Base-by-base conservation (phyloP, 2,113 vertebrate genomes). In the Cebus imitator region DNA sequence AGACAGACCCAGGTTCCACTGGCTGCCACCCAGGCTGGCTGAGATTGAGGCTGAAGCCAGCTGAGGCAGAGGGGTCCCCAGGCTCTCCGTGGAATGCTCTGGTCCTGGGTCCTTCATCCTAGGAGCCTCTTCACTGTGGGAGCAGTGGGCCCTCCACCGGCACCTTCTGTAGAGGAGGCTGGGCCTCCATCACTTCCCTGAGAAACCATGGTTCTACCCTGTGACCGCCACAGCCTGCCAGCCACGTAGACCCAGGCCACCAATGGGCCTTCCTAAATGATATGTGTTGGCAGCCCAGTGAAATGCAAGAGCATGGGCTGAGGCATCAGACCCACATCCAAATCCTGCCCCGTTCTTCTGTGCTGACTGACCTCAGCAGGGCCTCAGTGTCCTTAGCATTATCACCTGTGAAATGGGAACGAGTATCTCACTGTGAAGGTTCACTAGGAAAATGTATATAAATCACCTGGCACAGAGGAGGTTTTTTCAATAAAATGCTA, bases 1-100 rank as follows among this genome's bases (percentile, higher is more conserved):
- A 27, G 61, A 25, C 40, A 27, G 16, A 6, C 25, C 57, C 17
- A 0, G 48, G 6, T 43, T 70, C 20, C 9, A 10, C 14, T 75
- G 2, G 0, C 35, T 14, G n/a, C 45, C 50, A 21, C 52, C 35
- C 25, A 0, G 37, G 30, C 8, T 37, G 61, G 32, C 48, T 13
- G 17, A 50, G 87, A 13, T 37, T 25, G 61, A 13, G 23, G 13
- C 61, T 7, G 6, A 6, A 17, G 57, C 6, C 17, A 7, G 25
- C 25, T 14, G 32, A 25, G 17, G 12, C 1, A 2, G 32, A 35
- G 35, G 50, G 18, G 35, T 13, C 66, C 43, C n/a, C 45, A 4
- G 43, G 45, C 2, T 8, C 76, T 48, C 16, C 23, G 6, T 25
- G 57, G n/a, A 20, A 82, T 27, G 45, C 3, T 64, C 5, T 10